These are phyloP conservation scores for Drosophila buzzatii DNA, from an alignment of 2,888 invertebrate genomes.

Conservation along the genomic window DNA sequence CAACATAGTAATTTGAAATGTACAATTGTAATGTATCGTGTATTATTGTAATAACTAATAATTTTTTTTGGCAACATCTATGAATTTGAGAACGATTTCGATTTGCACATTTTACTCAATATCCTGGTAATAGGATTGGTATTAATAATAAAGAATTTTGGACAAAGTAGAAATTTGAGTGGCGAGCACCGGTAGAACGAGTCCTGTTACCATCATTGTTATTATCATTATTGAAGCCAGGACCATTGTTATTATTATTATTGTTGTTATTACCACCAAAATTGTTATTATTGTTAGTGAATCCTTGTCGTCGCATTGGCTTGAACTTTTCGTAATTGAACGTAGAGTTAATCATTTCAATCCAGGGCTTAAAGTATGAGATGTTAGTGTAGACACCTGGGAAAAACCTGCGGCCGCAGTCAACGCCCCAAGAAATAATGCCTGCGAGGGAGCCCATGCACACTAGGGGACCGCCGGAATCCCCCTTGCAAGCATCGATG, in stretches of 20 bases:
- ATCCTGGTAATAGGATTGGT: not conserved
- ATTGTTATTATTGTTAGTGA: no score
- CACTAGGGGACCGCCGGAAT: slow-evolving; percentile 49
- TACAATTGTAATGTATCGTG: no score
- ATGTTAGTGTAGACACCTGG: slow-evolving; percentile 55
- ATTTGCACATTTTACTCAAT: not conserved
- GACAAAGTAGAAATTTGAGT: not conserved
- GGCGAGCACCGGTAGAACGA: no score
- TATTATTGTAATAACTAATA: no score
- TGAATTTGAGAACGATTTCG: no score
- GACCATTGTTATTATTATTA: no score
- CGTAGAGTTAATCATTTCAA: slow-evolving; percentile 18
- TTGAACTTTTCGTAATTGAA: slow-evolving; percentile 27
- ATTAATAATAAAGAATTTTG: not conserved
- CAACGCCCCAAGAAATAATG: slow-evolving; percentile 49
- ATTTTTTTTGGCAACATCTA: no score
- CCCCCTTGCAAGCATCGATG: slow-evolving; percentile 54
- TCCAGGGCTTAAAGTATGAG: slow-evolving; percentile 34
- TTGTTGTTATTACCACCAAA: no score
- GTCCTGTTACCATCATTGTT: no score
- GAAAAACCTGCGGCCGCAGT: slow-evolving; percentile 38
- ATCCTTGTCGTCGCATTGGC: not conserved
- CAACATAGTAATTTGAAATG: no score
- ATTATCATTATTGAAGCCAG: no score
- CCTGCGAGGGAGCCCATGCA: slow-evolving; percentile 31